Conservation (phyloP, 1,140 invertebrate species). For the Frieseomelitta varia region DNA sequence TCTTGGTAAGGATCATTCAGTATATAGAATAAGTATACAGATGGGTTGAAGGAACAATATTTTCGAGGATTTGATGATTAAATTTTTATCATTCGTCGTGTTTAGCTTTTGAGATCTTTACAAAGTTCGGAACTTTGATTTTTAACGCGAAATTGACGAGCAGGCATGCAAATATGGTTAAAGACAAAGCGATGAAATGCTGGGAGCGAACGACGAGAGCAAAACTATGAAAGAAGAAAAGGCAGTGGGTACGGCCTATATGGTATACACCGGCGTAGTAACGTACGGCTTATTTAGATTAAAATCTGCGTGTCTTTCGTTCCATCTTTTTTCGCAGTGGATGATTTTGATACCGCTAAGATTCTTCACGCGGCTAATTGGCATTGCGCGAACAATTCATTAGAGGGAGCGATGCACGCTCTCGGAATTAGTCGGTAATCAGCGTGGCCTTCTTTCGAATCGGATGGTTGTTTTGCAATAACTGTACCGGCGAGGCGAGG, state of each 20-base stretch:
- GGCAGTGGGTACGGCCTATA: not conserved
- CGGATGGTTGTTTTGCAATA: slow-evolving; percentile 50
- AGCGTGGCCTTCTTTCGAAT: slow-evolving; percentile 48
- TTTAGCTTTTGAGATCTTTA: too few species aligned
- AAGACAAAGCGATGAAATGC: not conserved
- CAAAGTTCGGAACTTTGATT: too few species aligned
- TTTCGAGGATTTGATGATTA: too few species aligned
- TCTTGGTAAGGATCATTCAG: not conserved
- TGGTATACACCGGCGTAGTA: not conserved
- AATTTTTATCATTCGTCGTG: too few species aligned
- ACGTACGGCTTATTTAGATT: slow-evolving; percentile 14
- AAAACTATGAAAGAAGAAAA: not conserved
- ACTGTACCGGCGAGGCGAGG: slow-evolving; percentile 28
- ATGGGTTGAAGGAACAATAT: not conserved
- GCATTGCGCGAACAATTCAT: slow-evolving; percentile 54
- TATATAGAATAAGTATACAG: not conserved
- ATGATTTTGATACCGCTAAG: slow-evolving; percentile 57
- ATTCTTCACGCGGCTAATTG: slow-evolving; percentile 57
- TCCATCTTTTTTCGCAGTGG: slow-evolving; percentile 46
- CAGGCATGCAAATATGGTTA: not conserved
- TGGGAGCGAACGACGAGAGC: not conserved
- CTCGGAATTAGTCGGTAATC: slow-evolving; percentile 42
- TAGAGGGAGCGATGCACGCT: slow-evolving; percentile 41
- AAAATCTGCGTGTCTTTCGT: slow-evolving; percentile 46
- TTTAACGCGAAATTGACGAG: too few species aligned